Percentiles rank a stretch among this genome's conserved stretches.
phyloP scores from a whole-genome alignment of 2,113 vertebrate species.

The Upupa epops region DNA sequence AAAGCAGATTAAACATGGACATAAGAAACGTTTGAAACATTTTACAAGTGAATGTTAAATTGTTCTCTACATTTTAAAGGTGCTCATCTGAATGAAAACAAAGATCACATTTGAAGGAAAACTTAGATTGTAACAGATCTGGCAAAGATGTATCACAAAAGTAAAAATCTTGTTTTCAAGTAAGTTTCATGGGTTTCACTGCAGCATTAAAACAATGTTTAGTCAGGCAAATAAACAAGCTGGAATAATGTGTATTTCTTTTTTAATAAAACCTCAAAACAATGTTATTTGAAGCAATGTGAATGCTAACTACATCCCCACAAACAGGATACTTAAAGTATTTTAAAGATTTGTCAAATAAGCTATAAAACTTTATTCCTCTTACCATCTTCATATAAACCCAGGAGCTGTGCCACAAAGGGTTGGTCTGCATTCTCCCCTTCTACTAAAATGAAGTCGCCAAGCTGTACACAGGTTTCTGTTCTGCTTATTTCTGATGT shows the following conservation, averaged over 20 bases:
- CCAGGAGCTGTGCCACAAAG: conserved; percentile 83
- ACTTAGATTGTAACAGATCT: too few species aligned
- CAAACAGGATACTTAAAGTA: not conserved
- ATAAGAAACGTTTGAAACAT: not conserved
- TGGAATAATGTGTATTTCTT: accelerated
- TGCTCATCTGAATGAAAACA: not conserved
- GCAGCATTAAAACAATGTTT: not conserved
- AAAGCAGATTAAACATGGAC: not conserved
- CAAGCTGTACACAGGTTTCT: conserved; percentile 67
- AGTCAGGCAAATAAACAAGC: not conserved
- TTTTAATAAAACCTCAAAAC: not conserved
- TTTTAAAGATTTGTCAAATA: not conserved
- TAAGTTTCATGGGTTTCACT: not conserved
- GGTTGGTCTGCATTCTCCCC: conserved; percentile 81
- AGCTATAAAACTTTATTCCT: not conserved
- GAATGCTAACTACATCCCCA: not conserved
- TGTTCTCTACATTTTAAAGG: not conserved
- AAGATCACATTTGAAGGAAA: too few species aligned
- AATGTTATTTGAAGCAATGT: not conserved
- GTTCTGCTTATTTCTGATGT: conserved; percentile 62
- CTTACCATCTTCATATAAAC: conserved; percentile 88
- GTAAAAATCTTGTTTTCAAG: not conserved
- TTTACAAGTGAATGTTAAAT: not conserved
- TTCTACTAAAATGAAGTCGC: conserved; percentile 88
- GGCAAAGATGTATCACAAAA: not conserved